These are phyloP conservation scores for Vimba vimba DNA, from an alignment of 2,113 vertebrate genomes.

Conservation along the genomic window DNA sequence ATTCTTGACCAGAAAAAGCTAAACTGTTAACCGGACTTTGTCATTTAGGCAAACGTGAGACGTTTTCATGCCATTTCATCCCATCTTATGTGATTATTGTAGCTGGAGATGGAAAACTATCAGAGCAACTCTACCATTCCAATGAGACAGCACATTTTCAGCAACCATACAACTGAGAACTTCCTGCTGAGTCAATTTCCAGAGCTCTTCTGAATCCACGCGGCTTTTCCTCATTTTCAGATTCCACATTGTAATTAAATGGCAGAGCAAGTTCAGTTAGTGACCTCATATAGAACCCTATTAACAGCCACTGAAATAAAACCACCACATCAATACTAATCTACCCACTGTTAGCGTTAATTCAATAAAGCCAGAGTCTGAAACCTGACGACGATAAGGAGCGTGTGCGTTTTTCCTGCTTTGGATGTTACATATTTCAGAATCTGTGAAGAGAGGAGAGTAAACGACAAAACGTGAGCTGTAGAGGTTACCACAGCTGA, in stretches of 20 bases:
- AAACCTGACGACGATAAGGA: background rate
- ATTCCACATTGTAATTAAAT: slow-evolving; percentile 22
- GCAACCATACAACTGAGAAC: background rate
- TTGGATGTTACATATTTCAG: slow-evolving; percentile 30
- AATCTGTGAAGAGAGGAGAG: slow-evolving; percentile 18
- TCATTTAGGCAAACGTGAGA: background rate
- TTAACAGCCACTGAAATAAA: slow-evolving; percentile 62
- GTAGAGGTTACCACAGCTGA: background rate
- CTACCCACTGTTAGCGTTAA: slow-evolving; percentile 82
- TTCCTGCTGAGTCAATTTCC: background rate
- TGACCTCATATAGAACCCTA: slow-evolving; percentile 54
- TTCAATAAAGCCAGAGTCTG: slow-evolving; percentile 67
- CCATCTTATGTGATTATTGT: background rate
- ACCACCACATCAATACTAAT: slow-evolving; percentile 73
- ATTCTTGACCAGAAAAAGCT: background rate
- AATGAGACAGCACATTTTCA: background rate
- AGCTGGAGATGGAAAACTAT: slow-evolving; percentile 9
- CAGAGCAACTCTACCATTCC: background rate
- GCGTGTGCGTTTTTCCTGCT: slow-evolving; percentile 50
- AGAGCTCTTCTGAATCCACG: background rate
- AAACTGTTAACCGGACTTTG: background rate
- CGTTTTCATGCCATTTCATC: background rate
- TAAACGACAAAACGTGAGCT: background rate
- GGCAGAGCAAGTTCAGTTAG: slow-evolving; percentile 50
- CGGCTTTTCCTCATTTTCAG: background rate